Conservation (phyloP, 2,888 invertebrate species). For the Masnerella sp. region DNA sequence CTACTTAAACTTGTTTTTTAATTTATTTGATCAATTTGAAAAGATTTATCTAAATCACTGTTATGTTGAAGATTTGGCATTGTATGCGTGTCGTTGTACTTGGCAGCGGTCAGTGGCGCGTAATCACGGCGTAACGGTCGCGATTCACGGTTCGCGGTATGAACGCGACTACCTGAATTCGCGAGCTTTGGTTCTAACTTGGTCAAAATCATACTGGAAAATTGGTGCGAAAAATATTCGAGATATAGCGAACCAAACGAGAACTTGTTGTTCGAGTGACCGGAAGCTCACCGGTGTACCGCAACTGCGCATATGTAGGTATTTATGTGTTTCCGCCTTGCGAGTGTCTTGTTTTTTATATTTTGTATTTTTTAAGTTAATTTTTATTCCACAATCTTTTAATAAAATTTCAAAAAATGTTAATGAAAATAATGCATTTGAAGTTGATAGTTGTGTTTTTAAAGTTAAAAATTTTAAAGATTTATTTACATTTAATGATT, state of each 20-base stretch:
- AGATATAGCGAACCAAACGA: slow-evolving; percentile 1
- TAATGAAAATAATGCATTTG: too few relatives aligned
- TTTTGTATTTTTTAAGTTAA: too few relatives aligned
- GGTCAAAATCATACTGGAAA: too few relatives aligned
- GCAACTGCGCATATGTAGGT: too few relatives aligned
- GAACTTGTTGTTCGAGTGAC: slow-evolving; percentile 3
- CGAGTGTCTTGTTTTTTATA: too few relatives aligned
- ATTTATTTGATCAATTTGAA: neutral
- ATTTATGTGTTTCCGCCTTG: too few relatives aligned
- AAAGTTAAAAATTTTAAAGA: too few relatives aligned
- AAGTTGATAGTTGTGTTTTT: too few relatives aligned
- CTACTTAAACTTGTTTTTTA: neutral
- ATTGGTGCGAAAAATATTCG: slow-evolving; percentile 12
- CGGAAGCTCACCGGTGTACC: slow-evolving; percentile 8
- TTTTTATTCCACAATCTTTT: too few relatives aligned
- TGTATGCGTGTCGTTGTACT: slow-evolving; percentile 50
- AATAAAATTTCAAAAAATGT: too few relatives aligned
- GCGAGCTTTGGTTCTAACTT: slow-evolving; percentile 28
- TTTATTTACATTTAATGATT: too few relatives aligned
- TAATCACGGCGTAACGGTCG: slow-evolving; percentile 59
- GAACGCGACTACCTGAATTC: slow-evolving; percentile 65
- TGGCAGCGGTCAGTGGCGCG: slow-evolving; percentile 50
- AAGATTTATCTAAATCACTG: neutral
- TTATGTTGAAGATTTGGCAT: slow-evolving; percentile 46
- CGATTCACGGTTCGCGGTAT: slow-evolving; percentile 64